Conservation (phyloP, 2,113 vertebrate species). For the Tupaia chinensis region DNA sequence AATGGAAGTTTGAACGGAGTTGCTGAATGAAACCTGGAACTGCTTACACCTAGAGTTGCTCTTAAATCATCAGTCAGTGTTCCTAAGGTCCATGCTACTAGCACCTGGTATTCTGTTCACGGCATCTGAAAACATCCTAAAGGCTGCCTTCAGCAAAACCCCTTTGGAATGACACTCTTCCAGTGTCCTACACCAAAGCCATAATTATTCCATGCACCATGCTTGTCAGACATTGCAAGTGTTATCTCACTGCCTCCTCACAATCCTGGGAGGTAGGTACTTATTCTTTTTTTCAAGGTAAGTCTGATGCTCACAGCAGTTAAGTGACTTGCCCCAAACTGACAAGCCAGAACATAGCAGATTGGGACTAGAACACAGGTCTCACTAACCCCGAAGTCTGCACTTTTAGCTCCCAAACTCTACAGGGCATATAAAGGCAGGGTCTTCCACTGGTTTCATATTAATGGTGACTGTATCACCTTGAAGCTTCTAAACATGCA, state of each 20-base stretch:
- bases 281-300: not conserved
- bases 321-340: not conserved
- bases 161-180: not conserved
- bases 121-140: not conserved
- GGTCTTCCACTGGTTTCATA: not conserved
- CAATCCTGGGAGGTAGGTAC: not conserved
- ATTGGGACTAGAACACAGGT: not conserved
- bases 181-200: not conserved
- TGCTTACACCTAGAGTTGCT: not conserved
- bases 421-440: not conserved
- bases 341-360: not conserved
- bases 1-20: not conserved
- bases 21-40: not conserved
- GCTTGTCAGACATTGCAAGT: not conserved
- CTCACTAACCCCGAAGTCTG: not conserved
- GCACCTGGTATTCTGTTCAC: not conserved
- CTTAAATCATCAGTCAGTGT: not conserved
- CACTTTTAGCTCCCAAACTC: not conserved
- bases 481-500: not conserved
- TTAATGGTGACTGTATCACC: not conserved
- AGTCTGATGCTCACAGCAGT: not conserved
- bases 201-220: not conserved
- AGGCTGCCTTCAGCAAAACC: not conserved
- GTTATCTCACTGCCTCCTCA: constrained; percentile 5
- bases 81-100: not conserved